Evolutionary conservation across 2,888 invertebrate species (phyloP), one percentile per base, ranked within the genome.

Genomic region (Leptopilina drosophilae): DNA sequence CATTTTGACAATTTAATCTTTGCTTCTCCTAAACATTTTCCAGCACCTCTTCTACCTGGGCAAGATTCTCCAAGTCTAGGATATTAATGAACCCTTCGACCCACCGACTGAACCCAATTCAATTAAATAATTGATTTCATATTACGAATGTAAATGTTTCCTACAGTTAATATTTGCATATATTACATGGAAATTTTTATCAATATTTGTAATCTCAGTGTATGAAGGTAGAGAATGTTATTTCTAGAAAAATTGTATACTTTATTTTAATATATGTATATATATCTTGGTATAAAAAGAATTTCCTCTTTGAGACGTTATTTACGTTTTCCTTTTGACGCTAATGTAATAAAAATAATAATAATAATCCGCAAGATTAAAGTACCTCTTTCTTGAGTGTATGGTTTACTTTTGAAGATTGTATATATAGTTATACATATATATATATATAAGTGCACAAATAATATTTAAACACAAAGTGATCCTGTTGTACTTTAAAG

Each of bases 231-330:
- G 42, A 42, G 8, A 42, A 42, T 42, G 42, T 42, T 42, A 42
- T 42, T 42, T 42, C 42, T 5, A 8, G 42, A 42, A 42, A 56
- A 5, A 14, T 56, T 56, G 56, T n/a, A 14, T 12, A 56, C 5
- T 56, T 56, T 56, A n/a, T 56, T 56, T n/a, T 56, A 5, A 2
- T 14, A 12, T 14, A 11, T 5, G 14, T 11, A 59, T n/a, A 2
- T n/a, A 59, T n/a, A 59, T 15, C n/a, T 59, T n/a, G n/a, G 42
- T 42, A 59, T 59, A 59, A 46, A 66, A n/a, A n/a, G 42, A 49
- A 5, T 5, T 49, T 15, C 42, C 15, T 42, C 12, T 49, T 67
- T 46, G 42, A 20, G 5, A 67, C 20, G 12, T 15, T 66, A 15
- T 66, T 66, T 14, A 9, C 66, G 8, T 42, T 15, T 42, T 7